Base-by-base conservation (phyloP, 2,113 vertebrate species). In the Lophius piscatorius region DNA sequence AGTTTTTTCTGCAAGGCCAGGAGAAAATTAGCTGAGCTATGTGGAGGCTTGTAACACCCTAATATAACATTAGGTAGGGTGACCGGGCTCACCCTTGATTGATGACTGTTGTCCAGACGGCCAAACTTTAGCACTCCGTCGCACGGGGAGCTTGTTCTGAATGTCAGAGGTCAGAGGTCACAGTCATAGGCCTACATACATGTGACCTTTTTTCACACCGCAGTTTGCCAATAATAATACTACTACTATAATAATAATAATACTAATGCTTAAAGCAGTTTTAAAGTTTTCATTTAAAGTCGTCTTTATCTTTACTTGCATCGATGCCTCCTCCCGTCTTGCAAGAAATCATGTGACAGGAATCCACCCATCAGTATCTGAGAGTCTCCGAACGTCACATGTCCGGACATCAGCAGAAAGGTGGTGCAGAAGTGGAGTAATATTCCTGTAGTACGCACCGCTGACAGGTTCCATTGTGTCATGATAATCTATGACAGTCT, bases 1-100 rank as follows among this genome's bases (percentile, higher is more conserved):
- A 41, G 56, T 57, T 81, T 78, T n/a, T 84, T 82, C 62, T 82
- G 68, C 82, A 81, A 83, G 31, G 49, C 80, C 55, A 63, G 63
- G 28, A 59, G 63, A 83, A 82, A 85, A 81, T 70, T 54, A 80
- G 71, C 68, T 75, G 61, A 85, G 68, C 63, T 63, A 21, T 63
- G 61, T 57, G 56, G 48, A 24, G 63, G 80, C 64, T 66, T 54
- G 45, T 33, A 42, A 60, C 18, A 26, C 47, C 78, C 55, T 78
- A 61, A 79, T 74, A 70, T 80, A 75, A 60, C 69, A 65, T 72
- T 50, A 65, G 21, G 55, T 63, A 42, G 45, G 14, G 16, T 45
- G 65, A 76, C 62, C 2, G 4, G 40, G 17, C 65, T 68, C 35
- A 20, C 26, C 21, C 33, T 70, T 70, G 72, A 85, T 77, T 71